Conservation (phyloP, 1,140 invertebrate species). For the Bombus impatiens region DNA sequence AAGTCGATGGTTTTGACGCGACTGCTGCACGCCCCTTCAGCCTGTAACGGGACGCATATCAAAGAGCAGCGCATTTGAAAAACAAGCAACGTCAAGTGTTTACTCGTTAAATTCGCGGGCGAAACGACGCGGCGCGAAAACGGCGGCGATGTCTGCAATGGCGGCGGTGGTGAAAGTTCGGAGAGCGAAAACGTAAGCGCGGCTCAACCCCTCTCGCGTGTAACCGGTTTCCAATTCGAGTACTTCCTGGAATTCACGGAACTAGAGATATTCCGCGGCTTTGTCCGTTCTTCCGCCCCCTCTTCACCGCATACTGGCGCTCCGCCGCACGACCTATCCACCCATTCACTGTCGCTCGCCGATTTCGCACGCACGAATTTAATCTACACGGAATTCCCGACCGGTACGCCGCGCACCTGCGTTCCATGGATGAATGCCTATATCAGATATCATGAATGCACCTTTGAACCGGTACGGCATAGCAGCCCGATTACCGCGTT, state of each 20-base stretch:
- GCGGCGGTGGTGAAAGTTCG: slow-evolving; percentile 9
- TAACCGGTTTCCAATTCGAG: slow-evolving; percentile 56
- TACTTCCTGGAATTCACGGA: slow-evolving; percentile 47
- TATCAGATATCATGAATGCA: slow-evolving; percentile 48
- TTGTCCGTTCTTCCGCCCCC: slow-evolving; percentile 10
- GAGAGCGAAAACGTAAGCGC: background rate
- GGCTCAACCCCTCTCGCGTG: background rate
- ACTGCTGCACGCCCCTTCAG: no score
- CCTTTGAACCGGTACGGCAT: slow-evolving; percentile 51
- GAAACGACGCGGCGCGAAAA: no score
- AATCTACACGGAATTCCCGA: slow-evolving; percentile 62
- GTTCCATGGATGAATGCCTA: slow-evolving; percentile 34
- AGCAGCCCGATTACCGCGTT: slow-evolving; percentile 45
- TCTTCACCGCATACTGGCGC: background rate
- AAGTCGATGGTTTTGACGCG: background rate
- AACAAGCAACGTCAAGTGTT: slow-evolving; percentile 1
- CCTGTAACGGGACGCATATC: no score
- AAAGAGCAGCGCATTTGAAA: background rate
- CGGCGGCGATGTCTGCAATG: background rate
- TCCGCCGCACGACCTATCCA: background rate
- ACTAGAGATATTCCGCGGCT: slow-evolving; percentile 48
- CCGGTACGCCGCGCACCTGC: slow-evolving; percentile 6
- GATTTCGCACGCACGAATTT: slow-evolving; percentile 60
- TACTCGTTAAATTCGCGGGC: slow-evolving; percentile 3
- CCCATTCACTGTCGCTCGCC: background rate